Percentiles rank a stretch among this genome's conserved stretches.
Conservation (phyloP, 2,888 invertebrate species). For the Leptura quadrifasciata region DNA sequence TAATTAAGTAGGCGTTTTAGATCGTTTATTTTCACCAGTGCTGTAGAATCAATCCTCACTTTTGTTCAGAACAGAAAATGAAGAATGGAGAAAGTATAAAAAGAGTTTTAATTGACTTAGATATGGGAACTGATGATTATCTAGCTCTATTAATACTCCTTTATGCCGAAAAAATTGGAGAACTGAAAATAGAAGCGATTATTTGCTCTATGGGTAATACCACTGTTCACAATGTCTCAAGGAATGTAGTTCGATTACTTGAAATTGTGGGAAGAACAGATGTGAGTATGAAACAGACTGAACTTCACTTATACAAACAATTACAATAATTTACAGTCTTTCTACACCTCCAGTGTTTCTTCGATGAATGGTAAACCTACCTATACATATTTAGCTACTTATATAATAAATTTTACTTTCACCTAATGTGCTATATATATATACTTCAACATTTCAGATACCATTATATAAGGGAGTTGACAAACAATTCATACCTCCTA, state of each 20-base stretch:
- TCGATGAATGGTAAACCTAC: too few species aligned
- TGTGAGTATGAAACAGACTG: slow-evolving; percentile 73
- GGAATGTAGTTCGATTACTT: slow-evolving; percentile 83
- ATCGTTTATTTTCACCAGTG: too few species aligned
- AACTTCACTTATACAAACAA: background rate
- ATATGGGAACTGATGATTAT: slow-evolving; percentile 81
- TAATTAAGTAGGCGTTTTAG: too few species aligned
- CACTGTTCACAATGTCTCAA: slow-evolving; percentile 79
- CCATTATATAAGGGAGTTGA: slow-evolving; percentile 82
- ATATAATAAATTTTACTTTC: slow-evolving; percentile 8
- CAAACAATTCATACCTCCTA: slow-evolving; percentile 73
- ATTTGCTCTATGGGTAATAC: slow-evolving; percentile 88
- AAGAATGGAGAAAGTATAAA: slow-evolving; percentile 40
- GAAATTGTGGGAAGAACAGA: slow-evolving; percentile 77
- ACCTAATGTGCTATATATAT: background rate
- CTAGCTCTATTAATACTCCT: slow-evolving; percentile 78
- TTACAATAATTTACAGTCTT: background rate
- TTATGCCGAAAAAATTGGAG: slow-evolving; percentile 73
- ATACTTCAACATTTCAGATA: slow-evolving; percentile 74
- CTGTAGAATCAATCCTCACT: too few species aligned
- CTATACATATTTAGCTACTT: background rate
- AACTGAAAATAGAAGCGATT: slow-evolving; percentile 79
- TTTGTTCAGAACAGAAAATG: background rate
- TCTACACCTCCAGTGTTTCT: background rate
- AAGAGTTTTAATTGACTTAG: slow-evolving; percentile 77